Conservation (phyloP, 1,140 invertebrate species). For the Euschistus heros region DNA sequence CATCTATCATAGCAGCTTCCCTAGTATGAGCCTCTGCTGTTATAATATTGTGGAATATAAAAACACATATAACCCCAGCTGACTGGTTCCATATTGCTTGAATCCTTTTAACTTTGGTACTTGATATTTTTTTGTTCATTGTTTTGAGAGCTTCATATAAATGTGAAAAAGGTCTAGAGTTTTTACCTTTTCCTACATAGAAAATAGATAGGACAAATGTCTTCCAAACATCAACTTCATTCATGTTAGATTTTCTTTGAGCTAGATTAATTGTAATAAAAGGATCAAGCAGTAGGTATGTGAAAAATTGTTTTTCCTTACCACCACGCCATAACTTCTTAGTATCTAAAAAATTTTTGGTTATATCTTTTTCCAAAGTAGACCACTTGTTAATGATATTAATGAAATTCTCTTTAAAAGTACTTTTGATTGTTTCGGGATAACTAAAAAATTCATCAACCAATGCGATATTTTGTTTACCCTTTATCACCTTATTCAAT, state of each 20-base stretch:
- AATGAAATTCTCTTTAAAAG: constrained; percentile 8
- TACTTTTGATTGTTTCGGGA: background rate
- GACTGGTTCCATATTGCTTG: constrained; percentile 75
- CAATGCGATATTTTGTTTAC: background rate
- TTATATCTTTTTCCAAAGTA: background rate
- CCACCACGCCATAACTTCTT: constrained; percentile 4
- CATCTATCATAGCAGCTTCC: constrained; percentile 88
- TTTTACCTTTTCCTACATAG: constrained; percentile 23
- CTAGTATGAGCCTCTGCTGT: constrained; percentile 84
- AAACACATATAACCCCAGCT: constrained; percentile 77
- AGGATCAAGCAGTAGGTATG: constrained; percentile 19
- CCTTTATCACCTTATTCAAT: constrained; percentile 6
- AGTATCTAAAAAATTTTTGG: constrained; percentile 6
- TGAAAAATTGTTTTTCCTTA: constrained; percentile 16
- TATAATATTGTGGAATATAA: constrained; percentile 84
- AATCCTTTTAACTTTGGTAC: constrained; percentile 53
- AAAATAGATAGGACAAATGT: constrained; percentile 22
- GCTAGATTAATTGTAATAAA: constrained; percentile 10
- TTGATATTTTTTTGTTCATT: background rate
- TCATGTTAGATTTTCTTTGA: background rate
- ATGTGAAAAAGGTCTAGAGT: constrained; percentile 17
- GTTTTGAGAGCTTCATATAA: constrained; percentile 21
- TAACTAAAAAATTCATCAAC: background rate
- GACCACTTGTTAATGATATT: constrained; percentile 3
- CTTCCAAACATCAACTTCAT: constrained; percentile 13